Evolutionary conservation across 2,113 vertebrate genomes (phyloP).

Genomic region (Pollimyrus isidori): DNA sequence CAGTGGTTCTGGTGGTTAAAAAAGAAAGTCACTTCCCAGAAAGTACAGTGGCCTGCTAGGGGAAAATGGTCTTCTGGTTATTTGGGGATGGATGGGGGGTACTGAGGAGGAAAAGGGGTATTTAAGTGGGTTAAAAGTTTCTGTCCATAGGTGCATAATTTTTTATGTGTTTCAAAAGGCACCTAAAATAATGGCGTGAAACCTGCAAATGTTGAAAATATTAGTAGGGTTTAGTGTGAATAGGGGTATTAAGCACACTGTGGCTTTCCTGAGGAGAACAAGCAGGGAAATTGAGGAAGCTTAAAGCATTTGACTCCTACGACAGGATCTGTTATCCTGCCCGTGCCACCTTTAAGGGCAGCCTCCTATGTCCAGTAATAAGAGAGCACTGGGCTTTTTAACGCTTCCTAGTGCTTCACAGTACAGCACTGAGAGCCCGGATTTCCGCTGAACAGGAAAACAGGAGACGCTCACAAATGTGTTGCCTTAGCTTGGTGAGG

Average conservation of each 20-base stretch:
- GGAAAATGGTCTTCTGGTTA: neutral
- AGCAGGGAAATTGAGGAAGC: neutral
- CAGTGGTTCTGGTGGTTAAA: conserved; percentile 7
- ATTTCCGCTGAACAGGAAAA: neutral
- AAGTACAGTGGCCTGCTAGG: conserved; percentile 16
- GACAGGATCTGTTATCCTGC: neutral
- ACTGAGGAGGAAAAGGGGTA: neutral
- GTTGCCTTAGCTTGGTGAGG: neutral
- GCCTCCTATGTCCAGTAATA: neutral
- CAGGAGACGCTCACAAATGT: neutral
- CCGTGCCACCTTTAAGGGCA: neutral
- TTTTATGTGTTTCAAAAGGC: neutral
- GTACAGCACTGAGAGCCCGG: neutral
- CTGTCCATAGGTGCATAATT: neutral
- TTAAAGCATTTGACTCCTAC: neutral
- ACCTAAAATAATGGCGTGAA: too few species aligned
- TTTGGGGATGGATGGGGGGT: neutral
- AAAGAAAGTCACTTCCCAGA: neutral
- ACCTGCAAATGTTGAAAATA: neutral
- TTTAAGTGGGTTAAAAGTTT: neutral
- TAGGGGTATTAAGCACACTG: neutral
- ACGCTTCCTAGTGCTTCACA: neutral
- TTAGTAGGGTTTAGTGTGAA: neutral
- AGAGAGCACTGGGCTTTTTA: neutral
- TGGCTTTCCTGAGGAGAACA: neutral